Base-by-base conservation (phyloP, 2,113 vertebrate genomes). In the Parus major region DNA sequence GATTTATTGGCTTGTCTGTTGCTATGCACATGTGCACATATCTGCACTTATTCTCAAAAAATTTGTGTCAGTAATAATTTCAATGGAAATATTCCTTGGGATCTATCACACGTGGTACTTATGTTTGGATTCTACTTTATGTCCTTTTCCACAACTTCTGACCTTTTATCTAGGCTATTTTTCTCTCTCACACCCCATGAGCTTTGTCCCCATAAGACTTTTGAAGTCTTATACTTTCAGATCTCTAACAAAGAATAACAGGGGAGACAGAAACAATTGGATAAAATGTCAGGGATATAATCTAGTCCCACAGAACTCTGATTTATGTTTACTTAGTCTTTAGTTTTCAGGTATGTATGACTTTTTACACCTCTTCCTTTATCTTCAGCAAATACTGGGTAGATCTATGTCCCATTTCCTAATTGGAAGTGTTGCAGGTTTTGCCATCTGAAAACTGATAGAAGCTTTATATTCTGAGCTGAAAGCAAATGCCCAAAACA, bases 211-310 rank as follows among this genome's bases (percentile, higher is more conserved):
- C 90, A 16, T 72, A 93, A 91, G 95, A 90, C 59, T 92, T 94
- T 44, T 91, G 60, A 91, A 90, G 80, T 88, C 89, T 95, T 94
- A 95, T 73, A 46, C 63, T 70, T 93, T 92, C 79, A 88, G 90
- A 86, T 92, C 75, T 93, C 59, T 82, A 93, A 59, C 66, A 82
- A 95, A 83, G 55, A 93, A 88, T 90, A 94, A 77, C 88, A 92
- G n/a, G 56, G 77, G 81, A 91, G 92, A 83, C 53, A 82, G 87
- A 95, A 96, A 81, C 59, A 95, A 92, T 78, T 90, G 77, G 93
- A 73, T 90, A 27, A 96, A 95, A 96, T 94, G 93, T 95, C 93
- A 95, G 0, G 1, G 92, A 80, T 85, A 88, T 82, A 81, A 88
- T 90, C 69, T 69, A 82, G 69, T 87, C 92, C 82, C 63, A 86